phyloP scores from a whole-genome alignment of 2,797 vertebrate species.

The Acanthopagrus latus region DNA sequence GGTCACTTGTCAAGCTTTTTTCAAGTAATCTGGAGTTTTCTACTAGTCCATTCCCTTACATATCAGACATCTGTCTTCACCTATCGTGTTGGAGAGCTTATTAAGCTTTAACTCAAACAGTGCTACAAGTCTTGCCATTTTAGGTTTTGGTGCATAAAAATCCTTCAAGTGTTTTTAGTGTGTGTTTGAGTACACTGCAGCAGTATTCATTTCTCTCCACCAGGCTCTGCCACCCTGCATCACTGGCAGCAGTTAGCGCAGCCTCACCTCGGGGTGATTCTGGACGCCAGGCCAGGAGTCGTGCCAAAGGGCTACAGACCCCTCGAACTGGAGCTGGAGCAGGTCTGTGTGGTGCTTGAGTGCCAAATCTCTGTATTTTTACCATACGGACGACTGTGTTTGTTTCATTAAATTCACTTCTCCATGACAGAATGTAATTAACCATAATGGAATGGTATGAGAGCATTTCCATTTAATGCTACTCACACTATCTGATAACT shows the following conservation, averaged over 20 bases:
- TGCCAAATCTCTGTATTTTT: neutral
- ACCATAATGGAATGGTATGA: too few relatives aligned
- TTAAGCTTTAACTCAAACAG: neutral
- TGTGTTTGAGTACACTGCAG: slow-evolving; percentile 19
- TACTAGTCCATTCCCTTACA: too few relatives aligned
- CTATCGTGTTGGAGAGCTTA: too few relatives aligned
- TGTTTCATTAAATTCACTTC: too few relatives aligned
- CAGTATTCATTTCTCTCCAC: slow-evolving; percentile 36
- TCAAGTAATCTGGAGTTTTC: neutral
- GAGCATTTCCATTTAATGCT: too few relatives aligned
- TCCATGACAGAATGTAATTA: too few relatives aligned
- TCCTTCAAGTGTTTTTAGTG: neutral
- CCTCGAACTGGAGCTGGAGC: slow-evolving; percentile 94
- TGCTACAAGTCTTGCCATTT: neutral
- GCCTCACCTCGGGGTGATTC: slow-evolving; percentile 96
- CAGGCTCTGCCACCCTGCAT: slow-evolving; percentile 97
- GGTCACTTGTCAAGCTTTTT: neutral
- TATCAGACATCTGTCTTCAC: too few relatives aligned
- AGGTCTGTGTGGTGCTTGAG: slow-evolving; percentile 81
- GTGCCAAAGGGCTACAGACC: slow-evolving; percentile 97
- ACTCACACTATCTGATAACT: too few relatives aligned
- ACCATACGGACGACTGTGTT: too few relatives aligned
- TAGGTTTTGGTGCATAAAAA: neutral
- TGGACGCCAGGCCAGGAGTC: slow-evolving; percentile 95
- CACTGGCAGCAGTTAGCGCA: slow-evolving; percentile 99